phyloP scores from a whole-genome alignment of 2,797 vertebrate genomes.

The Epinephelus awoara region DNA sequence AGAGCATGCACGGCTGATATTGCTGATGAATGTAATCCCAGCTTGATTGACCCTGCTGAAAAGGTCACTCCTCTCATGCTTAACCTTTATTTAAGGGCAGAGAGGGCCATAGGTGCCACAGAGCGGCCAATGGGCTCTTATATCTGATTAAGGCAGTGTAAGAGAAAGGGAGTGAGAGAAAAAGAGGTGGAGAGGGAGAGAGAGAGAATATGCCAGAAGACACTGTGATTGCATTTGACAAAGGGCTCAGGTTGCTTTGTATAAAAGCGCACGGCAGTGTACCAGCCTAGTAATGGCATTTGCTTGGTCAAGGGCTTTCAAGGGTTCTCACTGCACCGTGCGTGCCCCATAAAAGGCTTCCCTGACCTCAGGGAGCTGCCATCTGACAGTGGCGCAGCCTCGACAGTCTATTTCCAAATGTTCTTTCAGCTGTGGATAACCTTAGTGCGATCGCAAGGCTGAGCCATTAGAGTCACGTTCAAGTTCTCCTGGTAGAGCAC shows the following conservation, averaged over 20 bases:
- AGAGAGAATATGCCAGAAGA: constrained; percentile 23
- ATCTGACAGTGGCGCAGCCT: constrained; percentile 54
- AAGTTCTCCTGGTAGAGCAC: constrained; percentile 61
- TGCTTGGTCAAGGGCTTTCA: constrained; percentile 70
- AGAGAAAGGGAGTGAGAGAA: constrained; percentile 14
- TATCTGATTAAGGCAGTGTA: constrained; percentile 53
- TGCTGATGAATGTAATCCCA: constrained; percentile 65
- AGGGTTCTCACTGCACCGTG: constrained; percentile 49
- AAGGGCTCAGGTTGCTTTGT: constrained; percentile 64
- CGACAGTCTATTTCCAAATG: constrained; percentile 63
- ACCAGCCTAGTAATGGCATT: constrained; percentile 65
- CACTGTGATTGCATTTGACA: constrained; percentile 65
- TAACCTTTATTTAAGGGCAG: constrained; percentile 74
- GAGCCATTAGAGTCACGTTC: constrained; percentile 65
- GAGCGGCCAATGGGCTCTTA: constrained; percentile 46
- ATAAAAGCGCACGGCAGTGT: constrained; percentile 51
- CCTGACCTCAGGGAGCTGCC: constrained; percentile 70
- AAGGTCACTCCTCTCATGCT: constrained; percentile 73
- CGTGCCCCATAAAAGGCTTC: constrained; percentile 69
- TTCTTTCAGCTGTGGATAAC: constrained; percentile 63
- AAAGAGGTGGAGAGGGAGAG: constrained; percentile 19
- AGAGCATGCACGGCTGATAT: constrained; percentile 16
- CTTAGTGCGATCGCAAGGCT: constrained; percentile 35
- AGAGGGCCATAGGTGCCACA: constrained; percentile 47
- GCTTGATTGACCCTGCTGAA: constrained; percentile 64